Percentiles rank a stretch among this genome's conserved stretches.
These are phyloP conservation scores for Lapara coniferarum DNA, from an alignment of 2,888 invertebrate genomes.

Conservation along the genomic window DNA sequence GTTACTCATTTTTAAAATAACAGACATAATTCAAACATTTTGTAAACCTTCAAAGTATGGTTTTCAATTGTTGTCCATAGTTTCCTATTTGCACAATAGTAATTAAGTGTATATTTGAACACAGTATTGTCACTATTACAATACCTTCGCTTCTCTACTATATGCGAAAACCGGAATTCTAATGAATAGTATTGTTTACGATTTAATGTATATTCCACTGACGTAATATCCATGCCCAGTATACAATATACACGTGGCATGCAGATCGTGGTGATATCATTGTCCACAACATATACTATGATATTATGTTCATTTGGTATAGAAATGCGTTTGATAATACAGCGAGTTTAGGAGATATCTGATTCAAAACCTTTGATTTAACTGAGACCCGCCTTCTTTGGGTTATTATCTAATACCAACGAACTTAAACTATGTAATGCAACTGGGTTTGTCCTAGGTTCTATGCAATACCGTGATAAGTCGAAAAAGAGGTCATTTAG, in stretches of 20 bases:
- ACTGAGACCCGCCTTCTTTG: too few species aligned
- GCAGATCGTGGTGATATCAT: constrained; percentile 5
- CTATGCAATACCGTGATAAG: too few species aligned
- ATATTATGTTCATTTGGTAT: not conserved
- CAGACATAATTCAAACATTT: not conserved
- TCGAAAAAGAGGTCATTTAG: too few species aligned
- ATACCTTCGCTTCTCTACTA: constrained; percentile 2
- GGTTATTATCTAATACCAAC: too few species aligned
- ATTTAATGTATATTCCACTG: constrained; percentile 1
- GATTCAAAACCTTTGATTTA: too few species aligned
- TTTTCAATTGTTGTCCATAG: not conserved
- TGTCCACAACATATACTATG: not conserved
- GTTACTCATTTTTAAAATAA: not conserved
- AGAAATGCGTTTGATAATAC: not conserved
- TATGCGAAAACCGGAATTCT: constrained; percentile 15
- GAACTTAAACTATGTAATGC: too few species aligned
- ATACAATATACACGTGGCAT: not conserved
- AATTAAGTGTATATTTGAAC: not conserved
- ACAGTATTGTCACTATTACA: constrained; percentile 1
- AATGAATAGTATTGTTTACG: constrained; percentile 15
- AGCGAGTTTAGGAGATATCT: too few species aligned
- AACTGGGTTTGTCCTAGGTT: too few species aligned
- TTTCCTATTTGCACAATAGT: constrained; percentile 1
- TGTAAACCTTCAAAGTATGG: not conserved
- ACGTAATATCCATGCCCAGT: not conserved